These are phyloP conservation scores for Danionella cerebrum DNA, from an alignment of 2,113 vertebrate genomes.

Conservation along the genomic window DNA sequence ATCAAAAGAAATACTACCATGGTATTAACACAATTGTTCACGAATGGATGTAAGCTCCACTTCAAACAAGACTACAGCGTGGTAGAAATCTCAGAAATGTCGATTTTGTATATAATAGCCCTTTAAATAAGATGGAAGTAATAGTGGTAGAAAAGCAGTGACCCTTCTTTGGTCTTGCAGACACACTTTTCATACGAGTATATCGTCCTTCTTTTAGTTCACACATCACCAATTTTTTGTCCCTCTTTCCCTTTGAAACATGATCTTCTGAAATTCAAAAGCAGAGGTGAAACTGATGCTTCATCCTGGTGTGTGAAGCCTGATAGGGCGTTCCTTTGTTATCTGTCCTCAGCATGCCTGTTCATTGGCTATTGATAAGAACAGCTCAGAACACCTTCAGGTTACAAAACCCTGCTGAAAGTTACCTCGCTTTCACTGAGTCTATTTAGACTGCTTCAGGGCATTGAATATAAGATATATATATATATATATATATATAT, in stretches of 20 bases:
- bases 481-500: too few relatives aligned
- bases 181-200: slow-evolving; percentile 31
- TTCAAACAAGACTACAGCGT: too few relatives aligned
- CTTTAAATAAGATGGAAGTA: too few relatives aligned
- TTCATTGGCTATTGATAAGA: slow-evolving; percentile 56
- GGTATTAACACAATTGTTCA: too few relatives aligned
- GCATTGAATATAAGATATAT: too few relatives aligned
- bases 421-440: not conserved
- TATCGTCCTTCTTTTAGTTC: slow-evolving; percentile 43
- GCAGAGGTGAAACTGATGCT: slow-evolving; percentile 31
- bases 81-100: too few relatives aligned
- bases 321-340: slow-evolving; percentile 51
- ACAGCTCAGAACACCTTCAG: slow-evolving; percentile 35
- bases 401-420: slow-evolving; percentile 47
- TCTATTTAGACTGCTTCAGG: not conserved
- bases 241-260: slow-evolving; percentile 49
- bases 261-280: slow-evolving; percentile 53
- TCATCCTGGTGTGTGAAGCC: slow-evolving; percentile 42
- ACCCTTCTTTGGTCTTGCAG: slow-evolving; percentile 10
- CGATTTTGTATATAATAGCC: too few relatives aligned
- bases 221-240: slow-evolving; percentile 48
- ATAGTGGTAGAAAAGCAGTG: slow-evolving; percentile 4
- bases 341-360: slow-evolving; percentile 49
- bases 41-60: too few relatives aligned
- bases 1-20: too few relatives aligned